Evolutionary conservation across 1,140 invertebrate species (phyloP).

Genomic region (Phymastichus coffea): DNA sequence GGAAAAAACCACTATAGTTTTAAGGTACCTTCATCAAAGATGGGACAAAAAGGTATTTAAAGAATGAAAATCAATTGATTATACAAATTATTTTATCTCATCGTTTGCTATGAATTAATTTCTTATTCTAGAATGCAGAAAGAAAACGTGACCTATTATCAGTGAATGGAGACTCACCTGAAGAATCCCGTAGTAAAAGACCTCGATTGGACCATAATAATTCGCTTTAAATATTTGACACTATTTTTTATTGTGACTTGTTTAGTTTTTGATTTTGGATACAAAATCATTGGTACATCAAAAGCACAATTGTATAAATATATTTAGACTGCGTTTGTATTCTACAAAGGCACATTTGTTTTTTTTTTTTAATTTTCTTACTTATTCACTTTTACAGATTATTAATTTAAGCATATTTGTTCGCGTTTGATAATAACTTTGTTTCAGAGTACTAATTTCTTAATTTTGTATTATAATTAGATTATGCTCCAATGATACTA

Average conservation of each 20-base stretch:
- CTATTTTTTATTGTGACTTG: conserved; percentile 17
- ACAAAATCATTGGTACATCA: background rate
- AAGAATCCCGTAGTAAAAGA: conserved; percentile 53
- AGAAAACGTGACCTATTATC: conserved; percentile 51
- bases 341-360: conserved; percentile 13
- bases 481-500: background rate
- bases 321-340: conserved; percentile 1
- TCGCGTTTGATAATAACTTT: background rate
- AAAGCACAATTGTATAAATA: conserved; percentile 23
- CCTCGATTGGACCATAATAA: conserved; percentile 49
- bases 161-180: conserved; percentile 46
- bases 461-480: conserved; percentile 22
- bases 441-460: conserved; percentile 10
- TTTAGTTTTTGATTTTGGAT: conserved; percentile 10
- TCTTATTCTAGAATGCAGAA: conserved; percentile 39
- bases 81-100: too few species aligned
- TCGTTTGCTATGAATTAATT: too few species aligned
- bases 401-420: background rate
- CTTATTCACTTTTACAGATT: conserved; percentile 4
- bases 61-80: too few species aligned
- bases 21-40: conserved; percentile 90
- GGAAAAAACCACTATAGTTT: conserved; percentile 89
- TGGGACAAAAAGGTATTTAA: conserved; percentile 91
- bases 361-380: conserved; percentile 13
- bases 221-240: conserved; percentile 41